Conservation (phyloP, 2,113 vertebrate genomes). For the Anarhynchus alexandrinus region DNA sequence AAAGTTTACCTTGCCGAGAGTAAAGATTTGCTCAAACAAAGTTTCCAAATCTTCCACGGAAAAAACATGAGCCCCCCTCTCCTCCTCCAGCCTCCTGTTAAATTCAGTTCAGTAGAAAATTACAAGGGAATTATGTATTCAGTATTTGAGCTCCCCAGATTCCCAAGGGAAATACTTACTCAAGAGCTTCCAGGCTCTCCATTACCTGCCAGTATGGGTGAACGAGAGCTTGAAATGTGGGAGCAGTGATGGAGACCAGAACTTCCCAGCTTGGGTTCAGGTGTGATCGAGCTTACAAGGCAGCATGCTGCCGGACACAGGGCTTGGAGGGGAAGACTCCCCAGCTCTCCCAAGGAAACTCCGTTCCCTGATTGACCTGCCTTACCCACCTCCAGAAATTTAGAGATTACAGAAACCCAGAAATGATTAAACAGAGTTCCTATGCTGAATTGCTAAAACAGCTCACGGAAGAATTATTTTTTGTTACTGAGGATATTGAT, state of each 20-base stretch:
- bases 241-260: not conserved
- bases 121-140: not conserved
- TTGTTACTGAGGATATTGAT: not conserved
- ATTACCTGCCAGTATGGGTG: not conserved
- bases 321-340: not conserved
- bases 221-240: not conserved
- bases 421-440: not conserved
- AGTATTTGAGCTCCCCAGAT: not conserved
- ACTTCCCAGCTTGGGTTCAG: not conserved
- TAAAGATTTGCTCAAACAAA: not conserved
- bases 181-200: not conserved
- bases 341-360: not conserved
- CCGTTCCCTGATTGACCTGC: not conserved
- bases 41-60: not conserved
- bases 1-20: not conserved
- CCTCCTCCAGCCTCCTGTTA: not conserved
- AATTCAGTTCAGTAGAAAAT: not conserved
- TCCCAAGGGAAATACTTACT: not conserved
- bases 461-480: not conserved
- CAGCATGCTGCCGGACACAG: rapidly evolving
- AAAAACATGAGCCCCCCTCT: not conserved
- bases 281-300: rapidly evolving
- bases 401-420: not conserved
- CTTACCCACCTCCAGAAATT: not conserved
- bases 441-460: not conserved